These are phyloP conservation scores for Anguilla pacifica DNA, from an alignment of 2,797 vertebrate species.

Conservation along the genomic window DNA sequence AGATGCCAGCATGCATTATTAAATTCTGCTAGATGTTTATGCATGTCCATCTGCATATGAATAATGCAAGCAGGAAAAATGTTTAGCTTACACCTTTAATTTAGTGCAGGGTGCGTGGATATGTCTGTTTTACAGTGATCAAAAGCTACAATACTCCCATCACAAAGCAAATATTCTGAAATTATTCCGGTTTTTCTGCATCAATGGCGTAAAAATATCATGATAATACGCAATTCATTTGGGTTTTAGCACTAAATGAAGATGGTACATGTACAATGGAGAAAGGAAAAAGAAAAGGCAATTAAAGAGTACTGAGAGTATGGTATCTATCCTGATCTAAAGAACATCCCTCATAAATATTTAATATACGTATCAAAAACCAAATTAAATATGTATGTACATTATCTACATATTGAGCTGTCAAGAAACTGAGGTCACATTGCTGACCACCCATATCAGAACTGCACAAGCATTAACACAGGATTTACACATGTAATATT, in stretches of 20 bases:
- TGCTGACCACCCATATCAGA: neutral
- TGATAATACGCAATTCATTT: neutral
- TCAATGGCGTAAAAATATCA: neutral
- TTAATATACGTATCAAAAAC: neutral
- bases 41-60: slow-evolving; percentile 59
- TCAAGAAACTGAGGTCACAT: neutral
- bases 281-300: neutral
- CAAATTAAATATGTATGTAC: neutral
- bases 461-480: neutral
- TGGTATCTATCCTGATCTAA: neutral
- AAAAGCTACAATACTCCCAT: neutral
- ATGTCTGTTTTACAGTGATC: slow-evolving; percentile 41
- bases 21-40: slow-evolving; percentile 66
- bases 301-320: neutral
- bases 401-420: slow-evolving; percentile 2
- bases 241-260: neutral
- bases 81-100: slow-evolving; percentile 56
- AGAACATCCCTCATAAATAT: neutral
- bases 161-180: neutral
- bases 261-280: neutral
- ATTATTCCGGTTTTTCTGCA: neutral
- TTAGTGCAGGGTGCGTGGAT: slow-evolving; percentile 58
- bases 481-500: neutral
- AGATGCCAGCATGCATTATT: slow-evolving; percentile 54
- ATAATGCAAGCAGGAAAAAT: slow-evolving; percentile 59